phyloP scores from a whole-genome alignment of 2,888 invertebrate species.

The Phengaris arion region DNA sequence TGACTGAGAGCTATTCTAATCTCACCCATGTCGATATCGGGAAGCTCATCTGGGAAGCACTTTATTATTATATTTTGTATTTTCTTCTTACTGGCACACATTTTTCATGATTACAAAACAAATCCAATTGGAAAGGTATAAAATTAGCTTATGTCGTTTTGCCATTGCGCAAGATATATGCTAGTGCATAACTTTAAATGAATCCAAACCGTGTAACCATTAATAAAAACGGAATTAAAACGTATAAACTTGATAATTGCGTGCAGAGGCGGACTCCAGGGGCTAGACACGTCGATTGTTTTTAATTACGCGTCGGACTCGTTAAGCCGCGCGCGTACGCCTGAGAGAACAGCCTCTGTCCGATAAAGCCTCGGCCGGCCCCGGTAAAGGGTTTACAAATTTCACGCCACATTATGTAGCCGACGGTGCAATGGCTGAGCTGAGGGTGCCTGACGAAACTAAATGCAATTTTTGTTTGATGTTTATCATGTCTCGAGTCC shows the following conservation, averaged over 20 bases:
- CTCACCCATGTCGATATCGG: no score
- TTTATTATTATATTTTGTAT: no score
- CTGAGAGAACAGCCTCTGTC: constrained; percentile 53
- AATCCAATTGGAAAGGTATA: neutral
- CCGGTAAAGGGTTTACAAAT: constrained; percentile 62
- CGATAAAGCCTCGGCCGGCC: constrained; percentile 52
- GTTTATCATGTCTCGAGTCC: neutral
- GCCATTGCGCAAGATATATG: neutral
- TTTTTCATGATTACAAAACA: neutral
- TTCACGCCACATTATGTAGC: constrained; percentile 73
- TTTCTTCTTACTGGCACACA: neutral
- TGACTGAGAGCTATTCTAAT: no score
- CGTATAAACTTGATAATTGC: constrained; percentile 21
- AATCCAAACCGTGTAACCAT: constrained; percentile 11
- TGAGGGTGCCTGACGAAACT: constrained; percentile 36
- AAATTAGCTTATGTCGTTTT: neutral
- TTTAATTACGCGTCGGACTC: constrained; percentile 38
- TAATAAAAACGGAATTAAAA: constrained; percentile 3
- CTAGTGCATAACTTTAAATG: neutral
- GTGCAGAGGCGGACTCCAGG: neutral
- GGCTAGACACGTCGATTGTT: constrained; percentile 30
- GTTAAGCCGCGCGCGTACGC: constrained; percentile 49
- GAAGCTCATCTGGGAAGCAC: no score
- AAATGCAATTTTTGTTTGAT: constrained; percentile 21
- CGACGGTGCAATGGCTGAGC: constrained; percentile 41